Evolutionary conservation across 2,797 vertebrate genomes (phyloP).

Genomic region (Somateria mollissima): DNA sequence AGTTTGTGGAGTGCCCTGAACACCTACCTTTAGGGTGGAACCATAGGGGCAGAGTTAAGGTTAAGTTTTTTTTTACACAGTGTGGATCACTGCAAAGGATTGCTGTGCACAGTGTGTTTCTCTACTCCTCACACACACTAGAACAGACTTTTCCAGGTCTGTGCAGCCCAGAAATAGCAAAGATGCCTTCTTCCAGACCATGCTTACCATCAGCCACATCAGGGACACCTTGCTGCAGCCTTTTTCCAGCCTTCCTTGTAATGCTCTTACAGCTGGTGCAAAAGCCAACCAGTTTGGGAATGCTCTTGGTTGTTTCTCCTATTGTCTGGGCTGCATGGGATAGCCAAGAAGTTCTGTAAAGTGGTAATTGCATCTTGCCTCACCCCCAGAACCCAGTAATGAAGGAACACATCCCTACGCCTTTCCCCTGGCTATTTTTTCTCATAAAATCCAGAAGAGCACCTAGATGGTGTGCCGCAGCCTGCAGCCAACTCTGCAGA

Average conservation of each 20-base stretch:
- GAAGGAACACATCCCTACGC: background rate
- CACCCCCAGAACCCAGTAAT: background rate
- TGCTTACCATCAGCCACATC: rapidly evolving
- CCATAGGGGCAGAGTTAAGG: background rate
- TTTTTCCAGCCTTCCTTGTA: background rate
- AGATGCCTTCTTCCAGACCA: background rate
- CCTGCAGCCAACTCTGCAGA: background rate
- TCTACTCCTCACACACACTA: background rate
- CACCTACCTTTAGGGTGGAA: background rate
- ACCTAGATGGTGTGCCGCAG: background rate
- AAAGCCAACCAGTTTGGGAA: rapidly evolving
- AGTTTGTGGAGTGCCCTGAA: rapidly evolving
- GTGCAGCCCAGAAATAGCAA: background rate
- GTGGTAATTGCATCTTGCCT: rapidly evolving
- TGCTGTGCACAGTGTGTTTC: background rate
- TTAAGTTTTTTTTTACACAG: background rate
- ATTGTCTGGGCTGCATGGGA: rapidly evolving
- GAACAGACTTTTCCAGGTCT: background rate
- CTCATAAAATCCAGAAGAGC: background rate
- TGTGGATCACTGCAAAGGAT: background rate
- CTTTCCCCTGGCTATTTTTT: background rate
- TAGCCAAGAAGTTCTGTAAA: background rate
- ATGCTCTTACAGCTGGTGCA: background rate
- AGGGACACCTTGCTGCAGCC: background rate
- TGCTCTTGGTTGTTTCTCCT: background rate